Evolutionary conservation across 2,888 invertebrate species (phyloP).

Genomic region (Caenorhabditis sp.): DNA sequence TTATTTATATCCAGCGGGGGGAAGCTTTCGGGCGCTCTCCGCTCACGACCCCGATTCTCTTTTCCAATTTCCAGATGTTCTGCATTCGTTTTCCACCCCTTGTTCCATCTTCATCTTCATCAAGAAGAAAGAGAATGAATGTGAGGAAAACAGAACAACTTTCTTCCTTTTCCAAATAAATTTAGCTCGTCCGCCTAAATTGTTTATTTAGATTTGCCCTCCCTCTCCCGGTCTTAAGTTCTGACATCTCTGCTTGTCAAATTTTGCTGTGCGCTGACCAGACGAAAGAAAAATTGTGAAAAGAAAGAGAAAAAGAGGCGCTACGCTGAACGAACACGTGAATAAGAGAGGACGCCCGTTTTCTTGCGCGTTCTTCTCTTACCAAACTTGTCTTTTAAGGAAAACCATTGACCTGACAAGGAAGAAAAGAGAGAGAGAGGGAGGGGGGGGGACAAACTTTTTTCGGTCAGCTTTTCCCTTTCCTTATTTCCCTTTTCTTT

Average conservation of each 20-base stretch:
- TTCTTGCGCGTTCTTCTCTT: constrained; percentile 50
- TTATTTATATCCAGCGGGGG: constrained; percentile 25
- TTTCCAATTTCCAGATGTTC: constrained; percentile 44
- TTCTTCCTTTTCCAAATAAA: constrained; percentile 23
- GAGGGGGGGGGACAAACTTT: constrained; percentile 14
- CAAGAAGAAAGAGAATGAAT: constrained; percentile 13
- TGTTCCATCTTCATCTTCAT: constrained; percentile 17
- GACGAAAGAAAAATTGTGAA: background rate
- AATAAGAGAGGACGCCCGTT: constrained; percentile 46
- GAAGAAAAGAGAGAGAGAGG: too few relatives aligned
- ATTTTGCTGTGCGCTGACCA: too few relatives aligned
- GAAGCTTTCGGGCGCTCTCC: background rate
- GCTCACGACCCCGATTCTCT: background rate
- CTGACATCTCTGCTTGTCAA: too few relatives aligned
- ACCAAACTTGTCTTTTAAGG: constrained; percentile 42
- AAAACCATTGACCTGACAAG: constrained; percentile 35
- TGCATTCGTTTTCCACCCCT: constrained; percentile 15
- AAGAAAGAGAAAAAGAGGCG: constrained; percentile 31
- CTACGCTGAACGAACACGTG: constrained; percentile 53
- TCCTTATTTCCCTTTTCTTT: background rate
- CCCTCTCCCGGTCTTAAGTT: too few relatives aligned
- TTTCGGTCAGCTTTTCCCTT: constrained; percentile 12
- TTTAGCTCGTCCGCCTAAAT: constrained; percentile 31
- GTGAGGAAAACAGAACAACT: background rate
- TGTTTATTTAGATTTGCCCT: constrained; percentile 52